phyloP scores from a whole-genome alignment of 2,797 vertebrate species.

The Steatocranus sp. region DNA sequence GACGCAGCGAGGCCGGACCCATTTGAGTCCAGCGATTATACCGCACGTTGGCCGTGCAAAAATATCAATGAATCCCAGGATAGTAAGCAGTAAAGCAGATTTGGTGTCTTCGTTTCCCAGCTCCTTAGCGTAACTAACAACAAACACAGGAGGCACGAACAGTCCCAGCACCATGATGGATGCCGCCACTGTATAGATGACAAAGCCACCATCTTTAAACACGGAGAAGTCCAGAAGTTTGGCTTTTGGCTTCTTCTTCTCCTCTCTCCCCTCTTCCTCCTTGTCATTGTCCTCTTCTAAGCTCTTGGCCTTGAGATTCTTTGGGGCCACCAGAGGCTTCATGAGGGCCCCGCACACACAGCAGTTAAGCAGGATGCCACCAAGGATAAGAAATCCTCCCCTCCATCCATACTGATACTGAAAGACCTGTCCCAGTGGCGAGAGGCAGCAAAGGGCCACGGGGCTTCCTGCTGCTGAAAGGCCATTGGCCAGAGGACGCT shows the following conservation, averaged over 20 bases:
- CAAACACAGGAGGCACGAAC: constrained; percentile 93
- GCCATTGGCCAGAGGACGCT: constrained; percentile 90
- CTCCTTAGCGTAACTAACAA: constrained; percentile 93
- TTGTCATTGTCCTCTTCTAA: neutral
- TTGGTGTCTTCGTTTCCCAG: constrained; percentile 84
- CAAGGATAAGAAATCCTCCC: constrained; percentile 92
- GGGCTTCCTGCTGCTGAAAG: constrained; percentile 93
- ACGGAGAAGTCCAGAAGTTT: constrained; percentile 91
- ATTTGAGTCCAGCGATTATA: constrained; percentile 82
- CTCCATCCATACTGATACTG: constrained; percentile 89
- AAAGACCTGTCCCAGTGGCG: constrained; percentile 88
- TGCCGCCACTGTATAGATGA: constrained; percentile 86
- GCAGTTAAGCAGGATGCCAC: constrained; percentile 91
- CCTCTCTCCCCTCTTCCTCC: neutral
- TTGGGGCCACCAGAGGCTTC: constrained; percentile 81
- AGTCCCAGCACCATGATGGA: constrained; percentile 95
- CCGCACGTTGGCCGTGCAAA: constrained; percentile 90
- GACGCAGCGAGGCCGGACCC: constrained; percentile 87
- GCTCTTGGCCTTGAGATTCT: neutral
- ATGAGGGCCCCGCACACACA: constrained; percentile 92
- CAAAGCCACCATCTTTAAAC: constrained; percentile 85
- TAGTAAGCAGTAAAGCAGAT: constrained; percentile 87
- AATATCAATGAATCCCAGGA: constrained; percentile 93
- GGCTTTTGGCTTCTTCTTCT: constrained; percentile 47
- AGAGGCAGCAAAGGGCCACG: constrained; percentile 89